Evolutionary conservation across 2,888 invertebrate species (phyloP).

Genomic region (Linnaemya tessellans): DNA sequence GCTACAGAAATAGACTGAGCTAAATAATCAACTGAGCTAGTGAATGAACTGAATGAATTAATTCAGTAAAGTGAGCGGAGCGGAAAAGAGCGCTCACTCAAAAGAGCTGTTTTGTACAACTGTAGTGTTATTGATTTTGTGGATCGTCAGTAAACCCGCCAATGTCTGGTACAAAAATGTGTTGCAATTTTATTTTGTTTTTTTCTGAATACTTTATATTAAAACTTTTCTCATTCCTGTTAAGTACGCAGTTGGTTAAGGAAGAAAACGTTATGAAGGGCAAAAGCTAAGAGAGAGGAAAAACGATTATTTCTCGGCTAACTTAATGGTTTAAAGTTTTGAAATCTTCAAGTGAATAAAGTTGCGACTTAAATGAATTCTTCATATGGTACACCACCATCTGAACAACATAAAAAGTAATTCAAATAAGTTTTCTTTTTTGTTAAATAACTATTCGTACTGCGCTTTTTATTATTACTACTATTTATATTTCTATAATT

Average conservation of each 20-base stretch:
- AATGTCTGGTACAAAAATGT: no score
- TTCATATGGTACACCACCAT: conserved; percentile 70
- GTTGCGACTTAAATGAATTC: conserved; percentile 57
- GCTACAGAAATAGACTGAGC: no score
- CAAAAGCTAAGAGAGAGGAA: conserved; percentile 11
- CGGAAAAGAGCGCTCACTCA: no score
- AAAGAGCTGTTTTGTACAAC: no score
- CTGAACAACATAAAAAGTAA: conserved; percentile 70
- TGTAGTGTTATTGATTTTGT: no score
- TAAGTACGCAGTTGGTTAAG: conserved; percentile 8
- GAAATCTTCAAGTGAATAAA: no score
- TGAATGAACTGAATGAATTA: no score
- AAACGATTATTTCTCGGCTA: not conserved
- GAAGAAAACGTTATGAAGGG: conserved; percentile 6
- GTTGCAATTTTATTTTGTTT: no score
- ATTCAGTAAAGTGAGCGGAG: no score
- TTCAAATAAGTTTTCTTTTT: conserved; percentile 68
- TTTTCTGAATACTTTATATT: not conserved
- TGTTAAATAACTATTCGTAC: conserved; percentile 67
- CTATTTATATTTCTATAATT: conserved; percentile 58
- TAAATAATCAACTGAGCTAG: no score
- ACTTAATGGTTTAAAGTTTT: not conserved
- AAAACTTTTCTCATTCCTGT: not conserved
- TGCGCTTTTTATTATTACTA: conserved; percentile 44
- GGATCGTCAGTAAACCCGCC: no score